A percentile compares a stretch with the other conserved stretches of the same genome.
These are phyloP conservation scores for Agonopterix heracliana DNA, from an alignment of 2,888 invertebrate genomes.

Conservation along the genomic window DNA sequence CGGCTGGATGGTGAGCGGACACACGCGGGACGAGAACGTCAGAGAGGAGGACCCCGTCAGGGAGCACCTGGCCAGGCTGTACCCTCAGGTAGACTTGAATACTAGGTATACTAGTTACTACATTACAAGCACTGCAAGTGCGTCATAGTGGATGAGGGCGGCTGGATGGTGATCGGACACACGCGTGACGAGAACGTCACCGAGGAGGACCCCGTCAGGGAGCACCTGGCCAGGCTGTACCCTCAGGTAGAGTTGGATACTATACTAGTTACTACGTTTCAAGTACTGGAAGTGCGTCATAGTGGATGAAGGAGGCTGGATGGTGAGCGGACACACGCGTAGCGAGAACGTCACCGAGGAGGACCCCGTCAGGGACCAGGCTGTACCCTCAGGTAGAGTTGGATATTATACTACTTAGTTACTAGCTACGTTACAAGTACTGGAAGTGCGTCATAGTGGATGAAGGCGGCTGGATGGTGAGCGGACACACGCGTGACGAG, in stretches of 20 bases:
- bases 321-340: constrained; percentile 36
- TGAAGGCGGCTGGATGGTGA: constrained; percentile 61
- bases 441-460: constrained; percentile 61
- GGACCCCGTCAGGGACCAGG: background rate
- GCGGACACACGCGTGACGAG: constrained; percentile 18
- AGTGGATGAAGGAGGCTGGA: constrained; percentile 62
- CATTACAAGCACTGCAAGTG: no score
- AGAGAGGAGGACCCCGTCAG: background rate
- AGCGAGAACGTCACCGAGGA: constrained; percentile 16
- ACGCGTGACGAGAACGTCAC: constrained; percentile 18
- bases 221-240: constrained; percentile 43
- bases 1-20: constrained; percentile 56
- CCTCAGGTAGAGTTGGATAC: constrained; percentile 17
- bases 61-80: no score
- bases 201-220: constrained; percentile 33
- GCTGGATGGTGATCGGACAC: constrained; percentile 48
- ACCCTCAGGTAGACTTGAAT: no score
- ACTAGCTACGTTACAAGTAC: no score
- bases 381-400: no score
- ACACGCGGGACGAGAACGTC: constrained; percentile 17
- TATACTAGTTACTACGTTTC: background rate
- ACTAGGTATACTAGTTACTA: no score
- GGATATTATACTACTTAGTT: no score
- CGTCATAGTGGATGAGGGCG: constrained; percentile 59
- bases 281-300: constrained; percentile 41